These are phyloP conservation scores for Chauna torquata DNA, from an alignment of 2,113 vertebrate species.

Conservation along the genomic window DNA sequence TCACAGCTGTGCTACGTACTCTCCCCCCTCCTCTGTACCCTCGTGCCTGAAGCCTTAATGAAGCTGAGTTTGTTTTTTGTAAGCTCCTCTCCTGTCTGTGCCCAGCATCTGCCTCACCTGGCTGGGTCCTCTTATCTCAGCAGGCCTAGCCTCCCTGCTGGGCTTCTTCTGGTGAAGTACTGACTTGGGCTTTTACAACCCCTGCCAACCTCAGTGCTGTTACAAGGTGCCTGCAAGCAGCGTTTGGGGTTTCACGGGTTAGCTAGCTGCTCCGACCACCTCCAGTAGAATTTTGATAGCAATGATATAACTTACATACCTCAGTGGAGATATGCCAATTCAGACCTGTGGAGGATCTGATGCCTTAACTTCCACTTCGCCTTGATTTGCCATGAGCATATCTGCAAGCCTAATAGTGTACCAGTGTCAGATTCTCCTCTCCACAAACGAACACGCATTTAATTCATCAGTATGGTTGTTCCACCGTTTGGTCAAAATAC, in stretches of 20 bases:
- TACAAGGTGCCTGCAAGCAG: fast-evolving
- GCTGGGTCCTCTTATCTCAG: background rate
- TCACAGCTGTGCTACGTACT: background rate
- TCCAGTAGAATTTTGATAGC: background rate
- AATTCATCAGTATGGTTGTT: background rate
- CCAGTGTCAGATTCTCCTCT: background rate
- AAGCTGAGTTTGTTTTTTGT: background rate
- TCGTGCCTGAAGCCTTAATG: background rate
- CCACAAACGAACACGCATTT: background rate
- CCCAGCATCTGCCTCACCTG: background rate
- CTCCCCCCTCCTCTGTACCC: background rate
- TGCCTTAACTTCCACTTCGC: background rate
- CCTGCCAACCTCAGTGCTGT: background rate
- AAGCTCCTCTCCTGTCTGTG: background rate
- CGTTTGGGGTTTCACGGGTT: background rate
- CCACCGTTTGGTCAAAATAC: background rate
- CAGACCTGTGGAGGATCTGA: background rate
- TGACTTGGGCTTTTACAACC: background rate
- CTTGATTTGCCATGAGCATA: background rate
- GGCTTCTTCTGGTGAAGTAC: background rate
- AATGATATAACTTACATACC: background rate
- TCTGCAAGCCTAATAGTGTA: background rate
- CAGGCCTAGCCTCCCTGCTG: background rate
- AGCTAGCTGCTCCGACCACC: background rate
- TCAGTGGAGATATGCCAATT: background rate